Conservation (phyloP, 2,113 vertebrate species). For the Pteruthius melanotis region DNA sequence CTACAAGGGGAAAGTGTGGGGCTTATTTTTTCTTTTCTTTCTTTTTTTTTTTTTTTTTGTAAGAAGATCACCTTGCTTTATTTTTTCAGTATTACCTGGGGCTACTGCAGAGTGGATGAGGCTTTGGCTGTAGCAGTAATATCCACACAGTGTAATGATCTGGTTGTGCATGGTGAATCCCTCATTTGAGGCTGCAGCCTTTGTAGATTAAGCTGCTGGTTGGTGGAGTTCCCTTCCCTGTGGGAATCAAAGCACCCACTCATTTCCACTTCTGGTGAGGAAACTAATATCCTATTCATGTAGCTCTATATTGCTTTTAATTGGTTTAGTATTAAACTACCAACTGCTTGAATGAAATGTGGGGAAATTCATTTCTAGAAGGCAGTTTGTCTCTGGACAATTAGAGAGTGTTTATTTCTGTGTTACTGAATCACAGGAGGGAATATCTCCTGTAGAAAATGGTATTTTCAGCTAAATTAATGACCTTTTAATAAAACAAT, state of each 20-base stretch:
- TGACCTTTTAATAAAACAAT: neutral
- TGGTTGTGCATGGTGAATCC: neutral
- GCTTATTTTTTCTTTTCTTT: no score
- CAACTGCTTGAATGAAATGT: neutral
- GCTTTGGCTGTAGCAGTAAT: constrained; percentile 1
- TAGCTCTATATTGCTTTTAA: constrained; percentile 41
- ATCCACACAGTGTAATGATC: neutral
- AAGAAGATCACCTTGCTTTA: neutral
- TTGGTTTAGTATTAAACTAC: constrained; percentile 22
- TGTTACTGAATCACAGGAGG: constrained; percentile 15
- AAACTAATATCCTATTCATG: constrained; percentile 41
- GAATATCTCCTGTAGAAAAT: neutral
- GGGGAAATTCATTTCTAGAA: neutral
- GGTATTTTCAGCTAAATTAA: neutral
- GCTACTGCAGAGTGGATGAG: neutral
- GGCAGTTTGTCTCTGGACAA: constrained; percentile 18
- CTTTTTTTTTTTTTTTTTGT: neutral
- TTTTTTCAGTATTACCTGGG: neutral
- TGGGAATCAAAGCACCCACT: constrained; percentile 21
- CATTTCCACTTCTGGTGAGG: neutral
- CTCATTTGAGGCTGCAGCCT: neutral
- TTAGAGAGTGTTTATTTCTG: neutral
- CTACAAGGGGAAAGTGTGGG: neutral
- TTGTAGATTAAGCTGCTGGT: constrained; percentile 13
- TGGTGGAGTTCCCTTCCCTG: neutral